Evolutionary conservation across 1,140 invertebrate genomes (phyloP), one percentile per base, ranked within the genome.

Genomic region (Drosophila pseudoananassae): DNA sequence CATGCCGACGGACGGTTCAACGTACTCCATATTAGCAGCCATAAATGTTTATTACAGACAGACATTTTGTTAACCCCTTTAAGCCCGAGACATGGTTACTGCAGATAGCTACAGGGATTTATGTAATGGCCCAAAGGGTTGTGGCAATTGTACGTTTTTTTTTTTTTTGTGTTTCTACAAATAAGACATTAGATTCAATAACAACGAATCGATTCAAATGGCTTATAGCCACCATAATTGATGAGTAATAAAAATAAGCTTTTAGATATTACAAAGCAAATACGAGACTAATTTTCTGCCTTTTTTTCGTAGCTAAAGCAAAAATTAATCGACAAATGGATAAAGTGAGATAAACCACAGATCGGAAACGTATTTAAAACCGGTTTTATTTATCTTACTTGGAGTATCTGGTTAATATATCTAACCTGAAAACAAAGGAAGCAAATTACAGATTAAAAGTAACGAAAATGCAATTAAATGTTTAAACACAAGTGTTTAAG

Each of bases 321-420:
- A 6, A 51, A 69, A 64, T 66, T 43, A 64, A 45, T 17, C 14
- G 54, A 5, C 47, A 47, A 52, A 53, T 71, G 52, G 51, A 61
- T 63, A 57, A 43, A 15, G 43, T 10, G 27, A 14, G 23, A 57
- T 27, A 40, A 31, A 31, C 25, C 15, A 46, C 9, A 46, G 55
- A 25, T 71, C 43, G 49, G 60, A 55, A 72, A 55, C 78, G 78
- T 81, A 81, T 81, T 81, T 68, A 58, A 60, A 81, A 81, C 78
- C 78, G 66, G 78, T 81, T 81, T 25, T 17, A 45, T 46, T 58
- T 49, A 36, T 55, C 43, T 70, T 45, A 45, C n/a, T 64, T 33
- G 9, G 6, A 7, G 25, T 27, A 9, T 27, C 10, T 23, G 8
- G 36, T 20, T 12, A 27, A 50, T 14, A 65, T 17, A 15, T 17